Evolutionary conservation across 2,888 invertebrate species (phyloP).

Genomic region (Tetragonisca angustula): DNA sequence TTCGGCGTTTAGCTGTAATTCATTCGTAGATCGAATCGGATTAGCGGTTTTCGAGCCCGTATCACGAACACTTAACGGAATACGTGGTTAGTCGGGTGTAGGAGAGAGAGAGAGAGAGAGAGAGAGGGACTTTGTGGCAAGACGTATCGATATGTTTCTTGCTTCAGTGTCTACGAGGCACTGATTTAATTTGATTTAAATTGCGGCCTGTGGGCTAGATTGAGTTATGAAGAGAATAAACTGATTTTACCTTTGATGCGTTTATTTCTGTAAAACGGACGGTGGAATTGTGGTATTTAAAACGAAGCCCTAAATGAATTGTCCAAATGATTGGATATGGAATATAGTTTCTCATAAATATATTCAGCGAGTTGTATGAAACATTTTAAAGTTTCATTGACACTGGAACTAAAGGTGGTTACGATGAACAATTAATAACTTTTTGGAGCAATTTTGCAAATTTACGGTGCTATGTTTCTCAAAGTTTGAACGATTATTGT

Average conservation of each 20-base stretch:
- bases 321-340: no score
- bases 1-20: constrained; percentile 35
- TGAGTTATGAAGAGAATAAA: background rate
- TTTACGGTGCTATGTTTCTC: no score
- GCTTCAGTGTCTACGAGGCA: background rate
- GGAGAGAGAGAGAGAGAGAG: background rate
- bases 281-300: background rate
- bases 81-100: background rate
- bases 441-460: no score
- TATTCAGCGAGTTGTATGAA: no score
- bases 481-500: no score
- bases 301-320: no score
- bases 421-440: no score
- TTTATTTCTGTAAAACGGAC: background rate
- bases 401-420: no score
- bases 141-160: background rate
- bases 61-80: constrained; percentile 15
- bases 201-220: no score
- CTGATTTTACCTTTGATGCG: background rate
- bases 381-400: no score
- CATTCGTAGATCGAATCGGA: constrained; percentile 40
- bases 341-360: no score
- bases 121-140: background rate
- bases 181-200: background rate
- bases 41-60: constrained; percentile 12